Base-by-base conservation (phyloP, 1,140 invertebrate species). In the Theocolax elegans region DNA sequence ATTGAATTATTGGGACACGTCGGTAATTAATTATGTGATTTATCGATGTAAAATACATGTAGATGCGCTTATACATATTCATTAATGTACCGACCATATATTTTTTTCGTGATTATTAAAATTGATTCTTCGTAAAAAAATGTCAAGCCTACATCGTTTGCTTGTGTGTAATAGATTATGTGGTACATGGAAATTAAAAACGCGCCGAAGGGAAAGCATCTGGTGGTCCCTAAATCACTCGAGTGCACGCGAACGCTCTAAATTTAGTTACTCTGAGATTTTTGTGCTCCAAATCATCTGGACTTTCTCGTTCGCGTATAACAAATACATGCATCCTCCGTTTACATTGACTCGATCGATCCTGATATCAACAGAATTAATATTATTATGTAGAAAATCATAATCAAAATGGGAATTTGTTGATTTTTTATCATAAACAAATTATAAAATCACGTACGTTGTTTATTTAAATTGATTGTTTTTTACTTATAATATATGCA, bases 181-280 rank as follows among this genome's bases (percentile, higher is more conserved):
- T 29, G 27, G 46, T 23, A 49, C 25, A 31, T 49, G 31, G 67
- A 44, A 60, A 68, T 62, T 51, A 58, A 68, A 68, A 68, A 68
- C 23, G 17, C 35, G 48, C 53, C 29, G n/a, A 54, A 60, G 25
- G 58, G 29, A 40, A 21, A 70, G 67, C 67, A 70, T 70, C 59
- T 70, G 67, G 59, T 27, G 67, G 19, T 53, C 31, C 42, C 21
- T 70, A 70, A 70, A 70, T 70, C 67, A 70, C 59, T 46, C 25
- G 65, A 27, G 29, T 38, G 17, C 54, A 19, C 59, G 48, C 40
- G n/a, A 2, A 19, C 42, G 63, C 38, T 62, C 67, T 68, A 68
- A 62, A 68, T 68, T 68, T 62, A 68, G 53, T 67, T 59, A 31
- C 9, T 38, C 19, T 44, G 42, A 35, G 53, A 66, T 67, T 58